Evolutionary conservation across 1,140 invertebrate genomes (phyloP).

Genomic region (Lepidotrigona ventralis): DNA sequence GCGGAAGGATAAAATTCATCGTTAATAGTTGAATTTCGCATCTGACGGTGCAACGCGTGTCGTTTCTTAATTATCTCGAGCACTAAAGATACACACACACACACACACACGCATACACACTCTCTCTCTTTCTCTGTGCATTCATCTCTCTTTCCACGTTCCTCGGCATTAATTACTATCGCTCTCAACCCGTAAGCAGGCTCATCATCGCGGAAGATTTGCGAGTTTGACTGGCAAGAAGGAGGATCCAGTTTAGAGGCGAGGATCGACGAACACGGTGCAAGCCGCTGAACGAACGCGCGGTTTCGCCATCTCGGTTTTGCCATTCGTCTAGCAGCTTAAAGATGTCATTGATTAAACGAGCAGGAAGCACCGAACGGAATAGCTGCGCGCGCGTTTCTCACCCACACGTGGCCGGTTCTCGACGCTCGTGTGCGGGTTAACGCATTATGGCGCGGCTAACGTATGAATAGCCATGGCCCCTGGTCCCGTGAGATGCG

Average conservation of each 20-base stretch:
- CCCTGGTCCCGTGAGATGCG: slow-evolving; percentile 57
- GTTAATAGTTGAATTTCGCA: no score
- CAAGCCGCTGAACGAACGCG: background rate
- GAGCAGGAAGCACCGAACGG: slow-evolving; percentile 65
- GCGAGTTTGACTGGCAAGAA: background rate
- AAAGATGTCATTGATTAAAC: slow-evolving; percentile 71
- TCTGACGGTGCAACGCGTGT: slow-evolving; percentile 1
- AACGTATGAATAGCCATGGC: slow-evolving; percentile 59
- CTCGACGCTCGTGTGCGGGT: slow-evolving; percentile 30
- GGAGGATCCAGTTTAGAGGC: slow-evolving; percentile 26
- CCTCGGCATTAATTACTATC: slow-evolving; percentile 20
- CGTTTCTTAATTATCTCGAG: background rate
- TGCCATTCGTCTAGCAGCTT: slow-evolving; percentile 59
- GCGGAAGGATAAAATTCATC: no score
- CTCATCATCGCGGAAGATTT: slow-evolving; percentile 35
- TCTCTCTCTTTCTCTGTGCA: no score
- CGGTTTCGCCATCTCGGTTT: slow-evolving; percentile 37
- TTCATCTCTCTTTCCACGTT: background rate
- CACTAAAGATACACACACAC: background rate
- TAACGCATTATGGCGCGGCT: slow-evolving; percentile 54
- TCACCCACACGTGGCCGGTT: slow-evolving; percentile 47
- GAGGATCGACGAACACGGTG: background rate
- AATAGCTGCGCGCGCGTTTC: slow-evolving; percentile 58
- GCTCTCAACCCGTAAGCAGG: slow-evolving; percentile 3
- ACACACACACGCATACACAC: no score